Percentiles rank a stretch among this genome's conserved stretches.
These are phyloP conservation scores for Dryobates pubescens DNA, from an alignment of 2,797 vertebrate species.

Conservation along the genomic window DNA sequence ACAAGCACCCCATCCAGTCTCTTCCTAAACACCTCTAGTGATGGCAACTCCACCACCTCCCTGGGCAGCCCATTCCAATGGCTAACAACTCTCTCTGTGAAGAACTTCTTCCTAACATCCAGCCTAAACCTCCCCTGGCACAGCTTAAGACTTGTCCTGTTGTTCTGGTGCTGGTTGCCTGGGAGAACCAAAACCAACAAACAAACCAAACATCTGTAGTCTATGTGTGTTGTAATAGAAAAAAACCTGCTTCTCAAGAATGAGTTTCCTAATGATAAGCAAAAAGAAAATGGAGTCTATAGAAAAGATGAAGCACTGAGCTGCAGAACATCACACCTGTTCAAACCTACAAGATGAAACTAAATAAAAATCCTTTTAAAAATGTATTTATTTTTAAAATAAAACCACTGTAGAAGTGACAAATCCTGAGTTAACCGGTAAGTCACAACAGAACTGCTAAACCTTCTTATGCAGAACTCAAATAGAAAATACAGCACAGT, in stretches of 20 bases:
- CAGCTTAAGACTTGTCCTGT: too few species aligned
- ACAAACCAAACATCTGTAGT: not conserved
- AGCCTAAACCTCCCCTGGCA: too few species aligned
- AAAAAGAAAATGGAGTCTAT: not conserved
- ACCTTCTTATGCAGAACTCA: not conserved
- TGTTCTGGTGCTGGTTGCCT: too few species aligned
- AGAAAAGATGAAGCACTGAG: not conserved
- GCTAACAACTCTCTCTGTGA: too few species aligned
- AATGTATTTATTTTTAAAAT: not conserved
- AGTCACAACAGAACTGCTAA: not conserved
- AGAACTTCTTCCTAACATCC: too few species aligned
- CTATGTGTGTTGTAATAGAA: not conserved
- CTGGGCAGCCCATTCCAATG: too few species aligned
- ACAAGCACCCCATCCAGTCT: too few species aligned
- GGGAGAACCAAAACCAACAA: too few species aligned
- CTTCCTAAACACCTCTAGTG: too few species aligned
- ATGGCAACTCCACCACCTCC: too few species aligned
- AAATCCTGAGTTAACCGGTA: not conserved
- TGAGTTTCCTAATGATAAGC: not conserved
- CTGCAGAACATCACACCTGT: not conserved
- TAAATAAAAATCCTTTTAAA: not conserved
- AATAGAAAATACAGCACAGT: not conserved
- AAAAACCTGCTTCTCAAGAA: not conserved
- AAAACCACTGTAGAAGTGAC: not conserved
- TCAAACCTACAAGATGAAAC: not conserved